phyloP scores from a whole-genome alignment of 1,140 invertebrate species.

The Drosophila rhopaloa region DNA sequence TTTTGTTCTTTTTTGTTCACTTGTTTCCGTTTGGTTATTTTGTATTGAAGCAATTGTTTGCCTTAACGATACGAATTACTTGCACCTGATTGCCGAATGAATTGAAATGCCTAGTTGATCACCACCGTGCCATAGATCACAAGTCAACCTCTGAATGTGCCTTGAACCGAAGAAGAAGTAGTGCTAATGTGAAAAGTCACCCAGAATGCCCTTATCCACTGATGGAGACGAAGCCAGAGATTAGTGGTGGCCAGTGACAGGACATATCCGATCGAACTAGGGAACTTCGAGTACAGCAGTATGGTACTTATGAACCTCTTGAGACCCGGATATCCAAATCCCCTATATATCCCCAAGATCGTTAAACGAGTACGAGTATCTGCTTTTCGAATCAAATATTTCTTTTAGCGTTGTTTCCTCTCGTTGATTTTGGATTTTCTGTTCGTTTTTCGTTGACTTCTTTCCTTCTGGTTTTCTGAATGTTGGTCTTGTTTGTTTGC shows the following conservation, averaged over 20 bases:
- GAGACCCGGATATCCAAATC: conserved; percentile 1
- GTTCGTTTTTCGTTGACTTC: conserved; percentile 35
- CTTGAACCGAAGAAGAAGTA: conserved; percentile 27
- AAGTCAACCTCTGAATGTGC: conserved; percentile 40
- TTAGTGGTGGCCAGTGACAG: background rate
- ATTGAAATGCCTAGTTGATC: conserved; percentile 69
- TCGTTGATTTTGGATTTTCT: conserved; percentile 39
- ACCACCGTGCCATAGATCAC: conserved; percentile 48
- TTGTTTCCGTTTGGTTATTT: conserved; percentile 10
- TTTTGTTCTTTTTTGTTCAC: conserved; percentile 2
- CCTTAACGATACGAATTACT: conserved; percentile 62
- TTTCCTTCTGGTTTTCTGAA: conserved; percentile 61
- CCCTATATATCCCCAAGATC: conserved; percentile 5
- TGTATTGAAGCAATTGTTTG: conserved; percentile 50
- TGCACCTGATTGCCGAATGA: conserved; percentile 78
- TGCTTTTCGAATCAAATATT: conserved; percentile 45
- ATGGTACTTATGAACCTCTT: conserved; percentile 13
- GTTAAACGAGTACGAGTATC: conserved; percentile 46
- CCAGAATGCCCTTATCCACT: conserved; percentile 14
- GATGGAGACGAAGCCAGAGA: conserved; percentile 15
- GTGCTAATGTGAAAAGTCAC: conserved; percentile 12
- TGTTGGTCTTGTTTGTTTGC: conserved; percentile 76
- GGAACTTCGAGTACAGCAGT: conserved; percentile 13
- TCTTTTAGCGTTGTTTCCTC: conserved; percentile 43
- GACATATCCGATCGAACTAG: conserved; percentile 19